Evolutionary conservation across 2,888 invertebrate species (phyloP), one percentile per base, ranked within the genome.

Genomic region (Steinernema scapterisci): DNA sequence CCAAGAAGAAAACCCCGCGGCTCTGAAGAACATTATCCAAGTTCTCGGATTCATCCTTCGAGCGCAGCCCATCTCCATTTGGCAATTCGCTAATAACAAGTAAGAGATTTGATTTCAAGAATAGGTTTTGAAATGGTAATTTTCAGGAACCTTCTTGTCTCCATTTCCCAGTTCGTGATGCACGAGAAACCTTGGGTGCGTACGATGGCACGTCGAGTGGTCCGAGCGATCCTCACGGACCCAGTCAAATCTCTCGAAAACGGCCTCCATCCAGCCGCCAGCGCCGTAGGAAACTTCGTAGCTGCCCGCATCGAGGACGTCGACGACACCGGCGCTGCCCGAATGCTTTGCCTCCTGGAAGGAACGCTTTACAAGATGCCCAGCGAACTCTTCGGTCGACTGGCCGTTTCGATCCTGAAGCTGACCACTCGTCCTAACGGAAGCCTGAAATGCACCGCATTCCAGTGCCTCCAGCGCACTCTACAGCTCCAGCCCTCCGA

Each of bases 361-460:
- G 85, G 85, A 38, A 77, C 84, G 38, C 80, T 85, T 79, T 83
- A 85, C 76, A 84, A 84, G 73, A 80, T 84, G 81, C 84, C 84
- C 3, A 63, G 63, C 31, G 63, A 63, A 11, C 5, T 63, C 38
- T 63, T 63, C 31, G 63, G 63, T 5, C 63, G 63, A 31, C 27
- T 63, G n/a, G 63, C 63, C 11, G 38, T 63, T 2, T 63, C 63
- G 25, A 63, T 63, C 31, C 31, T 63, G 11, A 63, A 63, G 19
- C 38, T 63, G 31, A 63, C 63, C 25, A 31, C 63, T 16, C 27
- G 63, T 2, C 63, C 63, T 13, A 63, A 63, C 19, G 63, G 63
- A 25, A 27, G 27, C 16, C 38, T 84, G 38, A 81, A 83, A 70
- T 84, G 84, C 71, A 80, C 84, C 0, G 82, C 83, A 25, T 77